Evolutionary conservation across 2,888 invertebrate species (phyloP), one percentile per base, ranked within the genome.

Genomic region (Aphidius colemani): DNA sequence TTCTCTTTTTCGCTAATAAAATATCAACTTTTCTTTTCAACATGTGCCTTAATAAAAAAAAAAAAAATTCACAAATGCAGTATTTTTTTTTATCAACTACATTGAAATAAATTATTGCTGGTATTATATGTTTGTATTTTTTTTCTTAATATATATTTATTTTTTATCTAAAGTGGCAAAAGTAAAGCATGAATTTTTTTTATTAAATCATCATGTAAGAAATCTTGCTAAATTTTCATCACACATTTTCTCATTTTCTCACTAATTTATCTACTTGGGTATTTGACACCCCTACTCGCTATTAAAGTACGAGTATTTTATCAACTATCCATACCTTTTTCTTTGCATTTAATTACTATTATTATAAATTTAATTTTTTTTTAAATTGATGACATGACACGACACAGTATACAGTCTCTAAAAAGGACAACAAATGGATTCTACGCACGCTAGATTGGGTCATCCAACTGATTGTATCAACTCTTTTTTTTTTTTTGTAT

Each of bases 381-480:
- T 58, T 55, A 50, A 49, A 68, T 58, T 46, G 46, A 72, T 69
- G 71, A 72, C 65, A 73, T 66, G 69, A 70, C 66, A 70, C 74
- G 71, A 71, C 69, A 62, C 68, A 63, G 67, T 73, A 30, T 30
- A 73, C 69, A 74, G 72, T 57, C 67, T 74, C 75, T 77, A 75
- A 57, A 69, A 66, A 69, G 69, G 66, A 68, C 69, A 59, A 67
- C 66, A 65, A 70, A 69, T 50, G 63, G 49, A 59, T 40, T 53
- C 49, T 59, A 65, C 55, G 10, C 56, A 64, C 50, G 41, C 55
- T 61, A 58, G 51, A 61, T 53, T 39, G 43, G 48, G 51, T 43
- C 53, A 53, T 50, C 43, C 43, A 41, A 41, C 43, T 39, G 44
- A 53, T 45, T 56, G 11, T 59, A 45, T 45, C 5, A 49, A 13